Conservation (phyloP, 2,888 invertebrate species). For the Carterocephalus palaemon region DNA sequence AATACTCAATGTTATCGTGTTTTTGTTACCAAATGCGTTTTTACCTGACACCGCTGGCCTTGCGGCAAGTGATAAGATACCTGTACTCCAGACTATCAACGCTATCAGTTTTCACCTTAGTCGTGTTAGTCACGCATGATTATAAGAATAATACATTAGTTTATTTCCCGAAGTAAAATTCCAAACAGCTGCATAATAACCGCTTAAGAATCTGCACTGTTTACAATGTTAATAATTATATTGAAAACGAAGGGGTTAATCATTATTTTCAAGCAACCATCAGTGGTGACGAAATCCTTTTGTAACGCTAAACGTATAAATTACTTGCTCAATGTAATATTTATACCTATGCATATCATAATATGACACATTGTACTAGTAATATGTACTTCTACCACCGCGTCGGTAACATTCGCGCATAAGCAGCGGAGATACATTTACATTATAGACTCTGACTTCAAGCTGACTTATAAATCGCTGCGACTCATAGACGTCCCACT, state of each 20-base stretch:
- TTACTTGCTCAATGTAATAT: too few relatives aligned
- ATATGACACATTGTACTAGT: too few relatives aligned
- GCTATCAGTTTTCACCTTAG: constrained; percentile 1
- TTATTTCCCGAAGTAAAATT: constrained; percentile 14
- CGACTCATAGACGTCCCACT: too few relatives aligned
- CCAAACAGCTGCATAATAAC: constrained; percentile 1
- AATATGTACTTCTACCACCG: too few relatives aligned
- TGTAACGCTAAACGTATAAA: constrained; percentile 4
- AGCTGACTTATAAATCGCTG: too few relatives aligned
- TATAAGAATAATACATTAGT: constrained; percentile 25
- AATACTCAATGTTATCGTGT: too few relatives aligned
- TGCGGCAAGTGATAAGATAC: constrained; percentile 36
- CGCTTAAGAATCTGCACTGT: constrained; percentile 13
- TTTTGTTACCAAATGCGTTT: constrained; percentile 37
- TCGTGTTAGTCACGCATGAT: constrained; percentile 27
- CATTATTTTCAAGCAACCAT: constrained; percentile 8
- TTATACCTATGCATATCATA: too few relatives aligned
- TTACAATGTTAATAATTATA: constrained; percentile 2
- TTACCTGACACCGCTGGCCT: constrained; percentile 40
- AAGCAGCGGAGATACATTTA: too few relatives aligned
- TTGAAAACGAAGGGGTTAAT: constrained; percentile 5
- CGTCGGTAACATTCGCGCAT: too few relatives aligned
- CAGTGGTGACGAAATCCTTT: background rate
- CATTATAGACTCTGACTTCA: too few relatives aligned
- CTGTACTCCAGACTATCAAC: constrained; percentile 12